Base-by-base conservation (phyloP, 2,113 vertebrate species). In the Gasterosteus aculeatus region DNA sequence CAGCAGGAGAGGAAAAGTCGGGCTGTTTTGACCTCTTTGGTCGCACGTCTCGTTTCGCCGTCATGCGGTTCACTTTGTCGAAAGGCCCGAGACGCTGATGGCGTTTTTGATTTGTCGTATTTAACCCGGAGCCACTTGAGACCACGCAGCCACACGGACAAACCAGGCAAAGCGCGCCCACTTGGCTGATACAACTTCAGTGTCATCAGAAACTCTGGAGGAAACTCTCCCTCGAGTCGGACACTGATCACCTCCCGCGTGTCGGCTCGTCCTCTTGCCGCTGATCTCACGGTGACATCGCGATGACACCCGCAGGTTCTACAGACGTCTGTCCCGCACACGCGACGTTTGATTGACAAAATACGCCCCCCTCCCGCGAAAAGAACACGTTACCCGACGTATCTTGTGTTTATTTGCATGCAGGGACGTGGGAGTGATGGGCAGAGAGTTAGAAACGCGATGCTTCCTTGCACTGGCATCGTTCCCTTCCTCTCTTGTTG, bases 131-230 rank as follows among this genome's bases (percentile, higher is more conserved):
- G 46, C 5, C 56, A 12, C 33, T 60, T 9, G 0, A 9, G 10
- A 62, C 58, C 71, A 51, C 11, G 56, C 75, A 75, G 61, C 18
- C 68, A 38, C 82, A 81, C 80, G 73, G 85, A 75, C 84, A 47
- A 79, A 51, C 65, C 65, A 61, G 66, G 75, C 53, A 67, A 78
- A 77, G 84, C 82, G 84, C 85, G 86, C 85, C 83, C 63, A 85
- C 14, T 46, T 75, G 31, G n/a, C 15, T 42, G 54, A 22, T 56
- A 81, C 86, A 82, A 86, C 67, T 81, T 69, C 0, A 0, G 41
- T 22, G 56, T 44, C 72, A 66, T 15, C 11, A 65, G 14, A 66
- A 77, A 72, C 68, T 66, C 35, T 18, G 22, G 4, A 33, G 2
- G 9, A n/a, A 26, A 9, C 39, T 42, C 33, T 57, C 9, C 9